Conservation (phyloP, 2,113 vertebrate species). For the Pangasianodon gigas region DNA sequence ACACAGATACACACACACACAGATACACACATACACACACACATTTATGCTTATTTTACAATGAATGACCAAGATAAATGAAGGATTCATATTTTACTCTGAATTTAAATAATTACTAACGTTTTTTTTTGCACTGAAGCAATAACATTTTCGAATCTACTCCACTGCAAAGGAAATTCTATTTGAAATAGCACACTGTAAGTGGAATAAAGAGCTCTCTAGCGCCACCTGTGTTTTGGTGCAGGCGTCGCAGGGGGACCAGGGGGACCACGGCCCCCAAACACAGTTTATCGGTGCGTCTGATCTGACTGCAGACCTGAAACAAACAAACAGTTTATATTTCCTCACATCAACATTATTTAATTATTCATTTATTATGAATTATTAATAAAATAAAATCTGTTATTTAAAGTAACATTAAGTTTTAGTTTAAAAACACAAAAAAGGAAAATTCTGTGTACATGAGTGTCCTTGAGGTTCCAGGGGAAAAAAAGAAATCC, state of each 20-base stretch:
- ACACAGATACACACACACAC: no score
- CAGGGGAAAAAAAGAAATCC: not conserved
- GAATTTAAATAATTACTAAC: not conserved
- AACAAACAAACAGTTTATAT: not conserved
- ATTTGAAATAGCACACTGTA: not conserved
- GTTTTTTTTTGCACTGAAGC: no score
- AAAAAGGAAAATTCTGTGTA: not conserved
- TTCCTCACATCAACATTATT: not conserved
- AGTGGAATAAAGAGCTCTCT: not conserved
- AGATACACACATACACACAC: no score
- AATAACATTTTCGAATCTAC: no score
- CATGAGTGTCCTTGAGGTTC: not conserved
- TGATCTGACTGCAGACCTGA: constrained; percentile 53
- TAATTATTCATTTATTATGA: not conserved
- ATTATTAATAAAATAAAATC: not conserved
- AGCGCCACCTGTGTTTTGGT: constrained; percentile 67
- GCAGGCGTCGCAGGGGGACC: constrained; percentile 86
- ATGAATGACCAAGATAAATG: no score
- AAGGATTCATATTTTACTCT: not conserved
- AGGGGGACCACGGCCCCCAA: constrained; percentile 77
- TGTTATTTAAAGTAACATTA: no score
- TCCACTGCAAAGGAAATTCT: not conserved
- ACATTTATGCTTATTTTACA: no score
- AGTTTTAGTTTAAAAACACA: not conserved
- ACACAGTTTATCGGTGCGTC: constrained; percentile 72